These are phyloP conservation scores for Bombylius discolor DNA, from an alignment of 2,888 invertebrate species.

Conservation along the genomic window DNA sequence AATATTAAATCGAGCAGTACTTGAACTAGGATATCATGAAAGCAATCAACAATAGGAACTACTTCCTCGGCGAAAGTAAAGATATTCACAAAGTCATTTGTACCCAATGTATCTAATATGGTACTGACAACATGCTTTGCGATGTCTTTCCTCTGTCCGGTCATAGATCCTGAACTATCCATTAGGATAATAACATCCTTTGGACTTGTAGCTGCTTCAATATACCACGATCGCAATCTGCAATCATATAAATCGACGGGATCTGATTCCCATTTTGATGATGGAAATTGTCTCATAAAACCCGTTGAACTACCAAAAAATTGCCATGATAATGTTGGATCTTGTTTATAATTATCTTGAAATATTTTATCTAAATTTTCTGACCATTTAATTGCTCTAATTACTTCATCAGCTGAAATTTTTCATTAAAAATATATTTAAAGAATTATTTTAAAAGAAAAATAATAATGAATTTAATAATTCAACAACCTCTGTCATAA, in stretches of 20 bases:
- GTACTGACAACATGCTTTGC: conserved; percentile 75
- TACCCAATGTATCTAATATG: conserved; percentile 90
- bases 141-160: conserved; percentile 74
- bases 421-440: conserved; percentile 13
- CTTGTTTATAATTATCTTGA: conserved; percentile 69
- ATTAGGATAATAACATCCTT: conserved; percentile 83
- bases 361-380: conserved; percentile 83
- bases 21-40: conserved; percentile 79
- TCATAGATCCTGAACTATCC: conserved; percentile 87
- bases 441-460: neutral
- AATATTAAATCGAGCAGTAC: conserved; percentile 38
- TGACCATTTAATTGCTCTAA: conserved; percentile 93
- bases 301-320: conserved; percentile 96
- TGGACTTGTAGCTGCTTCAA: conserved; percentile 93
- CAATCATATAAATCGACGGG: conserved; percentile 91
- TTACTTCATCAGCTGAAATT: conserved; percentile 61
- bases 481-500: conserved; percentile 60
- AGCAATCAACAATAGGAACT: conserved; percentile 75
- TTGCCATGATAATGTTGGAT: conserved; percentile 90
- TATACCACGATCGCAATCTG: conserved; percentile 89
- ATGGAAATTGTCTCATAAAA: conserved; percentile 94
- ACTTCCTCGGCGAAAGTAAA: conserved; percentile 78
- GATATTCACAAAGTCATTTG: conserved; percentile 96
- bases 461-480: conserved; percentile 4
- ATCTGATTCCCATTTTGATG: conserved; percentile 66